Evolutionary conservation across 1,140 invertebrate species (phyloP).

Genomic region (Lasioglossum baleicum): DNA sequence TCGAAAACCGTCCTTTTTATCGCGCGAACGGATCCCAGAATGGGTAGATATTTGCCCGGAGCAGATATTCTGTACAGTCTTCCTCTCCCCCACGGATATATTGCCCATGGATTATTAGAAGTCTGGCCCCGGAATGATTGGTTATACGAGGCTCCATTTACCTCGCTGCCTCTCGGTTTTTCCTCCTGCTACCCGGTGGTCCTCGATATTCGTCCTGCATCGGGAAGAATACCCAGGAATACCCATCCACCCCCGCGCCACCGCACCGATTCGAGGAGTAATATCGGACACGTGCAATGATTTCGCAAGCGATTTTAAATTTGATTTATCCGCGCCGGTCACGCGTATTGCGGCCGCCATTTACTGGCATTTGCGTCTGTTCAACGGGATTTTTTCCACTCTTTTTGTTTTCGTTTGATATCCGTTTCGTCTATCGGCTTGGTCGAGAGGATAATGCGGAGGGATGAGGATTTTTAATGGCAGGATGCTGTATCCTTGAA

Average conservation of each 20-base stretch:
- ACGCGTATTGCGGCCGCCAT: not conserved
- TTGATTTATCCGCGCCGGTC: conserved; percentile 19
- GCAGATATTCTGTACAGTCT: conserved; percentile 9
- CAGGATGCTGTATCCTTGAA: too few relatives aligned
- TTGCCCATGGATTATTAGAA: conserved; percentile 44
- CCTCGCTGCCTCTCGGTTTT: not conserved
- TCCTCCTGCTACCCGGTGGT: not conserved
- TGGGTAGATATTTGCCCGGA: conserved; percentile 34
- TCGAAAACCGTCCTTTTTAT: conserved; percentile 51
- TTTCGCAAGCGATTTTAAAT: conserved; percentile 27
- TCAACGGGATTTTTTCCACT: not conserved
- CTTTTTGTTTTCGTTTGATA: not conserved
- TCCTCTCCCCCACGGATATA: conserved; percentile 25
- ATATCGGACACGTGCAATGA: conserved; percentile 11
- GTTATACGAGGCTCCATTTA: conserved; percentile 32
- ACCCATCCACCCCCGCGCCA: too few relatives aligned
- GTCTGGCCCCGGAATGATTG: conserved; percentile 15
- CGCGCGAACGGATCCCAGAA: conserved; percentile 42
- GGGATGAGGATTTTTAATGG: too few relatives aligned
- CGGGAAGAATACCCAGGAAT: conserved; percentile 9
- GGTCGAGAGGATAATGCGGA: not conserved
- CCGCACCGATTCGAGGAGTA: not conserved
- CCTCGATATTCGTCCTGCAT: conserved; percentile 19
- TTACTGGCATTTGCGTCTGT: not conserved
- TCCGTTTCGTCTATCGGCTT: not conserved